Evolutionary conservation across 2,797 vertebrate genomes (phyloP), one percentile per base, ranked within the genome.

Genomic region (Zalophus californianus): DNA sequence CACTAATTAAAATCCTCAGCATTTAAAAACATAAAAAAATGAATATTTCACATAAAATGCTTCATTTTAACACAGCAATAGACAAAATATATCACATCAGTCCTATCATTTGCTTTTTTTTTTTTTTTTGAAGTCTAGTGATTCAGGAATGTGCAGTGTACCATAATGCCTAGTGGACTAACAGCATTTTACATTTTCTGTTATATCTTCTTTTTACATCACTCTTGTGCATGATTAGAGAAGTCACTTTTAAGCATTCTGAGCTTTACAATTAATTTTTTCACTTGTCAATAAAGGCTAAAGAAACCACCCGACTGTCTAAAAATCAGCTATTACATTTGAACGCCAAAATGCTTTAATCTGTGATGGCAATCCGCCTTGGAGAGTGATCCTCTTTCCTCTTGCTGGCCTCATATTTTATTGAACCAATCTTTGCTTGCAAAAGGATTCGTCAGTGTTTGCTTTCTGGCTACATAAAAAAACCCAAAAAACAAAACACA

Each of bases 231-330:
- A 32, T 86, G 73, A 94, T 97, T 93, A 93, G 68, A 97, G 72
- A 96, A 93, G 96, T 75, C 96, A 75, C 75, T 97, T 97, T 96
- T n/a, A 96, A 95, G 56, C 73, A 93, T 85, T 86, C 60, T 96
- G 82, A 73, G 92, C 92, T 97, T 96, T 60, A 35, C 58, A 91
- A 93, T 96, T 97, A 92, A 93, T 86, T 96, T 96, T 95, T 97
- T 32, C 78, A 73, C 92, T 95, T 85, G 50, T 97, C 68, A 90
- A 70, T 90, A 94, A 95, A 96, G 85, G 79, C 64, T 66, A 75
- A 97, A 93, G 88, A 91, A 96, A 58, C 23, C 54, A 44, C 38
- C 58, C 90, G 54, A n/a, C 78, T 94, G 44, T 38, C 89, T 96
- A 91, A 92, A 92, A 96, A 89, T 44, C 73, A 77, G 62, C 44